Evolutionary conservation across 2,888 invertebrate genomes (phyloP).

Genomic region (Aricia artaxerxes): DNA sequence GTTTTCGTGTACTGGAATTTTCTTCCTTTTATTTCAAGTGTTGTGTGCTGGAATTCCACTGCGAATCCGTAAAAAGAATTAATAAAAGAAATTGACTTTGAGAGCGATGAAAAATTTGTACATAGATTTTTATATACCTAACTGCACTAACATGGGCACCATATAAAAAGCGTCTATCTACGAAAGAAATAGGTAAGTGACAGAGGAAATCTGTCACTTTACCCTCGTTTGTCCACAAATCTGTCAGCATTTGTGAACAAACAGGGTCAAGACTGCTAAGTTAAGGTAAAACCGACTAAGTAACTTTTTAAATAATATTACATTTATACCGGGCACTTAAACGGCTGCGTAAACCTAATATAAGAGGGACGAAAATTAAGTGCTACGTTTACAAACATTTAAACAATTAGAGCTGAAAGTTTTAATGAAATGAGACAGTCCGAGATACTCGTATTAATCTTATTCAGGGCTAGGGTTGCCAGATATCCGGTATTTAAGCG

Average conservation of each 20-base stretch:
- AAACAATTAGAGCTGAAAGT: slow-evolving; percentile 3
- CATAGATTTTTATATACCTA: no score
- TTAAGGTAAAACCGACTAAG: no score
- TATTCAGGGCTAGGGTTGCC: neutral
- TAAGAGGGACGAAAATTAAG: slow-evolving; percentile 4
- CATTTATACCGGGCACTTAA: no score
- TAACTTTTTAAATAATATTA: no score
- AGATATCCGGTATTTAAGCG: no score
- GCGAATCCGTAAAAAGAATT: neutral
- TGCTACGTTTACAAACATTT: neutral
- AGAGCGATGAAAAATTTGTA: neutral
- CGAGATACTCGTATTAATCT: slow-evolving; percentile 2
- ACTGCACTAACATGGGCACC: no score
- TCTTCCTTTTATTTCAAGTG: neutral
- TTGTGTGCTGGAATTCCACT: neutral
- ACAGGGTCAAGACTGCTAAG: no score
- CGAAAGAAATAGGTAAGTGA: no score
- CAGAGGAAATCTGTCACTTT: no score
- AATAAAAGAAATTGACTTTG: neutral
- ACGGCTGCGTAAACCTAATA: neutral
- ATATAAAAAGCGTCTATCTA: no score
- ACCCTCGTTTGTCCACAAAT: no score
- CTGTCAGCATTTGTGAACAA: no score
- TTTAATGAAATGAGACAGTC: slow-evolving; percentile 17
- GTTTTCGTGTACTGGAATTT: neutral